phyloP scores from a whole-genome alignment of 2,797 vertebrate genomes.

The Leontopithecus rosalia region DNA sequence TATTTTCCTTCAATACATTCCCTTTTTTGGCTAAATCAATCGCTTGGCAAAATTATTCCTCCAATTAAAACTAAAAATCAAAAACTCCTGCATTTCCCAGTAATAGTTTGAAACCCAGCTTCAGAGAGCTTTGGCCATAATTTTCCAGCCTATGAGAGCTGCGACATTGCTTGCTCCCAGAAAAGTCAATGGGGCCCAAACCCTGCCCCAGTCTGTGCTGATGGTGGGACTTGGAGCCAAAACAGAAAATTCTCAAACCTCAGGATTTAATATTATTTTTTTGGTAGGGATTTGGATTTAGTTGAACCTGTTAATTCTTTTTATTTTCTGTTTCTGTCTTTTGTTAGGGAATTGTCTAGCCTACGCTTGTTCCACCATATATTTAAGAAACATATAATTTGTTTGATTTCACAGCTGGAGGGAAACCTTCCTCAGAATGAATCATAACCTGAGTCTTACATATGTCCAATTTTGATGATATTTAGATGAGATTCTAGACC shows the following conservation, averaged over 20 bases:
- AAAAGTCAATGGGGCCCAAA: not conserved
- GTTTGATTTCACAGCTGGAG: too few relatives aligned
- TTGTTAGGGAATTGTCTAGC: not conserved
- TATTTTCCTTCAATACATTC: not conserved
- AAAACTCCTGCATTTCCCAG: not conserved
- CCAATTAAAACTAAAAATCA: not conserved
- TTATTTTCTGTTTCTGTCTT: not conserved
- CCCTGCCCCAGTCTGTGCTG: not conserved
- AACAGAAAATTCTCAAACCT: not conserved
- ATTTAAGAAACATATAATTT: too few relatives aligned
- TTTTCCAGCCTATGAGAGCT: not conserved
- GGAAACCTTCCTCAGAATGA: not conserved
- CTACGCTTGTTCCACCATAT: too few relatives aligned
- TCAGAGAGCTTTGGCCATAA: not conserved
- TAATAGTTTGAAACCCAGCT: not conserved
- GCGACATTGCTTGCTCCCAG: rapidly evolving
- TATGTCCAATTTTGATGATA: not conserved
- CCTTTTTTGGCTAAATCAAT: not conserved
- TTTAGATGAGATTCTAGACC: not conserved
- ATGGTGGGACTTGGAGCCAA: not conserved
- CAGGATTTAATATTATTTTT: not conserved
- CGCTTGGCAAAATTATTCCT: not conserved
- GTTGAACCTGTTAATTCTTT: not conserved
- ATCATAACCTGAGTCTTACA: not conserved
- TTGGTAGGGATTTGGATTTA: not conserved